Percentiles rank a stretch among this genome's conserved stretches.
These are phyloP conservation scores for Xestia c-nigrum DNA, from an alignment of 2,888 invertebrate genomes.

Conservation along the genomic window DNA sequence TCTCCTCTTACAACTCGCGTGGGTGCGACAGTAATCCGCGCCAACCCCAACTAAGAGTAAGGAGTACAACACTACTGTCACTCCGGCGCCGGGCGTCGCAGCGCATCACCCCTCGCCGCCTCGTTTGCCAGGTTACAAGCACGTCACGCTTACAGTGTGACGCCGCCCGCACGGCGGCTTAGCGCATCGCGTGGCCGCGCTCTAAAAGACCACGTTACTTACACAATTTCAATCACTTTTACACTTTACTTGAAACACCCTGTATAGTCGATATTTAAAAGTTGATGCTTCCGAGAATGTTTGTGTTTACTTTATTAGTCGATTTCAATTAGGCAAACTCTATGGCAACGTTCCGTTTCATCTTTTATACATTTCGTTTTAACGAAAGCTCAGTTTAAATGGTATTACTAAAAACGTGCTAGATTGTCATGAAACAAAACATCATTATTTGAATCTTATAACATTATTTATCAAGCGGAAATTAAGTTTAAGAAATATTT, in stretches of 20 bases:
- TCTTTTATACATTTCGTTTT: too few relatives aligned
- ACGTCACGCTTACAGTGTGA: too few relatives aligned
- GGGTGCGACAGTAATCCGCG: not conserved
- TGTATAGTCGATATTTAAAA: not conserved
- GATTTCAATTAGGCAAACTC: not conserved
- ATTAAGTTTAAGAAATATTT: accelerated
- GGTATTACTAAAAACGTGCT: not conserved
- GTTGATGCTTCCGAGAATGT: not conserved
- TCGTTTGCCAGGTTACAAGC: too few relatives aligned
- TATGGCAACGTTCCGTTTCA: not conserved
- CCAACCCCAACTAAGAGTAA: too few relatives aligned
- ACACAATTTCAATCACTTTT: not conserved
- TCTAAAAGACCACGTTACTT: not conserved
- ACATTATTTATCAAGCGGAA: not conserved
- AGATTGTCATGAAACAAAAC: not conserved
- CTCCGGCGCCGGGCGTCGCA: too few relatives aligned
- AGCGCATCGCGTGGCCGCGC: too few relatives aligned
- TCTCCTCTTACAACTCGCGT: too few relatives aligned
- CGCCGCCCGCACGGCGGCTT: too few relatives aligned
- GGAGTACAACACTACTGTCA: too few relatives aligned
- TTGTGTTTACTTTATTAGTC: not conserved
- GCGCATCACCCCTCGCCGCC: too few relatives aligned
- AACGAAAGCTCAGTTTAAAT: not conserved
- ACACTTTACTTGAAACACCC: not conserved
- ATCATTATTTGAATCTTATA: too few relatives aligned